Evolutionary conservation across 1,140 invertebrate genomes (phyloP).

Genomic region (Trypoxylus dichotomus): DNA sequence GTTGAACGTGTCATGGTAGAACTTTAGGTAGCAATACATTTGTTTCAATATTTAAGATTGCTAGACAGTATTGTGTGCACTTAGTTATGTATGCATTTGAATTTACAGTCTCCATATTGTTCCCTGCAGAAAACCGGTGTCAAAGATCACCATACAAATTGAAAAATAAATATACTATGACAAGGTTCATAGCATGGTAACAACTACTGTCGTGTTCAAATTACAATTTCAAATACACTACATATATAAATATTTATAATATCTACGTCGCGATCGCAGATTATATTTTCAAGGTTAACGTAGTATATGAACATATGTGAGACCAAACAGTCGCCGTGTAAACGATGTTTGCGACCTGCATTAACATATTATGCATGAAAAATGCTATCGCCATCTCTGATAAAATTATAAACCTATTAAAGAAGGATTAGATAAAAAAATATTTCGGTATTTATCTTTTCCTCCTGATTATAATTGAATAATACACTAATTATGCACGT

Average conservation of each 20-base stretch:
- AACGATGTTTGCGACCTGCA: slow-evolving; percentile 7
- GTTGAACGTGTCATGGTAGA: too few relatives aligned
- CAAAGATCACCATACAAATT: slow-evolving; percentile 5
- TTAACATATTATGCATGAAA: background rate
- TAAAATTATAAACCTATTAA: slow-evolving; percentile 1
- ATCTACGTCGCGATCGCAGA: slow-evolving; percentile 9
- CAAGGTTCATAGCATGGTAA: background rate
- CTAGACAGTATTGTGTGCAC: too few relatives aligned
- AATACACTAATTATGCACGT: background rate
- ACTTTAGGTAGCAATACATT: too few relatives aligned
- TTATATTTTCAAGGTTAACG: slow-evolving; percentile 12
- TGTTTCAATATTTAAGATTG: too few relatives aligned
- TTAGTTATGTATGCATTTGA: background rate
- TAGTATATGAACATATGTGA: background rate
- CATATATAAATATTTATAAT: slow-evolving; percentile 5
- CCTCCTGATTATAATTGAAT: background rate
- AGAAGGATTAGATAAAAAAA: background rate
- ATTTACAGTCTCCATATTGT: background rate
- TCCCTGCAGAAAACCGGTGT: background rate
- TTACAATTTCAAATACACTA: slow-evolving; percentile 16
- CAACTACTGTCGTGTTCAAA: slow-evolving; percentile 4
- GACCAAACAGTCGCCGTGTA: background rate
- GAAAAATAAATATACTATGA: slow-evolving; percentile 11
- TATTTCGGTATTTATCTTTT: background rate
- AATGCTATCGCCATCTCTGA: background rate